Conservation (phyloP, 2,888 invertebrate species). For the Embidobia sp. region DNA sequence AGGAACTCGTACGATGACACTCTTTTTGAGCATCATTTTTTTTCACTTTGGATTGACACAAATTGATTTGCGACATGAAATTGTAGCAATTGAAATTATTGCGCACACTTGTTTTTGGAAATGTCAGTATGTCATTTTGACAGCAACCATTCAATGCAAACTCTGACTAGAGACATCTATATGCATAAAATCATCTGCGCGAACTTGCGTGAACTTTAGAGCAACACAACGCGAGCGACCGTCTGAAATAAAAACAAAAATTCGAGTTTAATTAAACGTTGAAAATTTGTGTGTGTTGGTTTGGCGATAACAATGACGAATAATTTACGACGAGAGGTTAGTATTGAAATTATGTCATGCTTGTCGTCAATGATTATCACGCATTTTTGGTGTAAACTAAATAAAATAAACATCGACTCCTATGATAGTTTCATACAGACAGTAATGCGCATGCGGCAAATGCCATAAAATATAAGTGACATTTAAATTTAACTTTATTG, state of each 20-base stretch:
- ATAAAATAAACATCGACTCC: no score
- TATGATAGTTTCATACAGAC: no score
- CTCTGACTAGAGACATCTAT: slow-evolving; percentile 27
- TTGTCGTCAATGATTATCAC: no score
- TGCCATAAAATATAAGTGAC: neutral
- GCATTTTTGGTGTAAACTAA: no score
- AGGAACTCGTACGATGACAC: neutral
- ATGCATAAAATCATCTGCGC: no score
- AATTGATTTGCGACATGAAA: neutral
- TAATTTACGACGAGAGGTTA: slow-evolving; percentile 32
- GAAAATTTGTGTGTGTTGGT: neutral
- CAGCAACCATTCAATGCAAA: neutral
- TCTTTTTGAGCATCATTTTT: slow-evolving; percentile 13
- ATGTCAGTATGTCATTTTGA: slow-evolving; percentile 20
- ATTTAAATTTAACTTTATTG: neutral
- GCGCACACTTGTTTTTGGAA: neutral
- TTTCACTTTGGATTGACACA: neutral
- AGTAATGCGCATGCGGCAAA: slow-evolving; percentile 1
- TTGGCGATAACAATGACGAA: slow-evolving; percentile 7
- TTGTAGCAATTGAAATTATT: neutral
- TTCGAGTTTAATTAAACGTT: no score
- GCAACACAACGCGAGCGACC: no score
- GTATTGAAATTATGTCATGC: slow-evolving; percentile 3
- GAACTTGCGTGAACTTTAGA: no score
- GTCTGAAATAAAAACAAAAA: no score